Percentiles rank a stretch among this genome's conserved stretches.
These are phyloP conservation scores for Lepisosteus osseus DNA, from an alignment of 2,113 vertebrate genomes.

Conservation along the genomic window DNA sequence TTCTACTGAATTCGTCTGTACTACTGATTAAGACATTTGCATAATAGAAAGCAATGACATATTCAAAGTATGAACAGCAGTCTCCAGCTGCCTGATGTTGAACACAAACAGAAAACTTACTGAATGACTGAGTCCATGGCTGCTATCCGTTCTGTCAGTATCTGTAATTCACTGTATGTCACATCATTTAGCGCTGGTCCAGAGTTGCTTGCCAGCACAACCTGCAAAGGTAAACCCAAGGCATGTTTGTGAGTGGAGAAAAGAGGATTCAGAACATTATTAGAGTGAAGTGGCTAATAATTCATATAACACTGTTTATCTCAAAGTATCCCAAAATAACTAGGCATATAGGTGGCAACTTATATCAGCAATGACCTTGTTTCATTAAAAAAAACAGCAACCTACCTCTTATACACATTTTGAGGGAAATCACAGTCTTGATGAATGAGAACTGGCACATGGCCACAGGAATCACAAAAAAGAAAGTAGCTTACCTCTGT, in stretches of 20 bases:
- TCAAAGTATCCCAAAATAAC: no score
- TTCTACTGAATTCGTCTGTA: no score
- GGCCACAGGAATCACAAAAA: no score
- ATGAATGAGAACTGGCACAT: background rate
- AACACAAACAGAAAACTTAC: constrained; percentile 57
- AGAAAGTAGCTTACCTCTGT: constrained; percentile 78
- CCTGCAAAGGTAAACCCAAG: constrained; percentile 53
- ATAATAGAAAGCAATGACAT: background rate
- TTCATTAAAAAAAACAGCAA: no score
- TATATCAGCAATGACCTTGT: no score
- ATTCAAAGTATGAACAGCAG: background rate
- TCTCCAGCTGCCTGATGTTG: background rate
- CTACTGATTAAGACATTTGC: no score
- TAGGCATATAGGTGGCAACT: no score
- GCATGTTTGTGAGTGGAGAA: no score
- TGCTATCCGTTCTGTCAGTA: constrained; percentile 82
- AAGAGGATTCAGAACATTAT: no score
- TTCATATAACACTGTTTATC: no score
- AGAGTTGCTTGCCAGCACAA: constrained; percentile 94
- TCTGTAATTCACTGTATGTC: constrained; percentile 87
- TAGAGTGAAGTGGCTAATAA: no score
- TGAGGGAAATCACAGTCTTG: background rate
- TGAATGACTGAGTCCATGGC: constrained; percentile 84
- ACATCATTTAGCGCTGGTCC: constrained; percentile 92
- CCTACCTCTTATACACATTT: background rate